phyloP scores from a whole-genome alignment of 2,888 invertebrate species.

The Andrena flavipes region DNA sequence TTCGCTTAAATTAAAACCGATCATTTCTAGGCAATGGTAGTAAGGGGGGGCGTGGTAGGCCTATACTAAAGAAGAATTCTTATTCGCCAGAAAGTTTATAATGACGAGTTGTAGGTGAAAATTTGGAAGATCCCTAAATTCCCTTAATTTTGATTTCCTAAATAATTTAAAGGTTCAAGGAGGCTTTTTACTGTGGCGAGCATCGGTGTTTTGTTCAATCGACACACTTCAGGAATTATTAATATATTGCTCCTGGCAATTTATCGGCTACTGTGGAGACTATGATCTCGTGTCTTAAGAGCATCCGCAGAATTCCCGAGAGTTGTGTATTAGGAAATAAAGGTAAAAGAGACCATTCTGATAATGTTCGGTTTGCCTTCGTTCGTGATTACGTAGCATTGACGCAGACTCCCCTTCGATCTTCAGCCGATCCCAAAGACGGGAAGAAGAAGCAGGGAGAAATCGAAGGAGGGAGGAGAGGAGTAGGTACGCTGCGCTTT shows the following conservation, averaged over 20 bases:
- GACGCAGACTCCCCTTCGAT: slow-evolving; percentile 20
- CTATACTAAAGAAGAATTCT: background rate
- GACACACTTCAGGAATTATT: background rate
- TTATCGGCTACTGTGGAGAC: background rate
- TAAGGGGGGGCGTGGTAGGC: background rate
- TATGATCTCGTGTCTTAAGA: background rate
- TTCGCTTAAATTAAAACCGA: slow-evolving; percentile 27
- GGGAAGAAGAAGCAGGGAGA: slow-evolving; percentile 7
- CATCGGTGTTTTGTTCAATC: background rate
- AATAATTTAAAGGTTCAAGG: no score
- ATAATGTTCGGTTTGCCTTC: slow-evolving; percentile 60
- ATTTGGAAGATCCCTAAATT: no score
- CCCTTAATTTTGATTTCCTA: no score
- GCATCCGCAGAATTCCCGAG: background rate
- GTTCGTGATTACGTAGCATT: slow-evolving; percentile 33
- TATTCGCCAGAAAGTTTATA: no score
- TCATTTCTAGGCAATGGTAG: slow-evolving; percentile 6
- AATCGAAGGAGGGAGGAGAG: slow-evolving; percentile 8
- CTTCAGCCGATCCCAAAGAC: slow-evolving; percentile 14
- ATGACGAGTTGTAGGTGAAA: no score
- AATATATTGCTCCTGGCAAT: background rate
- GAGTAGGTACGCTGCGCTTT: slow-evolving; percentile 19
- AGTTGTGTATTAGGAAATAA: slow-evolving; percentile 19
- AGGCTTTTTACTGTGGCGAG: background rate
- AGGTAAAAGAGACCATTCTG: slow-evolving; percentile 47